Evolutionary conservation across 2,797 vertebrate genomes (phyloP).

Genomic region (Huso huso): DNA sequence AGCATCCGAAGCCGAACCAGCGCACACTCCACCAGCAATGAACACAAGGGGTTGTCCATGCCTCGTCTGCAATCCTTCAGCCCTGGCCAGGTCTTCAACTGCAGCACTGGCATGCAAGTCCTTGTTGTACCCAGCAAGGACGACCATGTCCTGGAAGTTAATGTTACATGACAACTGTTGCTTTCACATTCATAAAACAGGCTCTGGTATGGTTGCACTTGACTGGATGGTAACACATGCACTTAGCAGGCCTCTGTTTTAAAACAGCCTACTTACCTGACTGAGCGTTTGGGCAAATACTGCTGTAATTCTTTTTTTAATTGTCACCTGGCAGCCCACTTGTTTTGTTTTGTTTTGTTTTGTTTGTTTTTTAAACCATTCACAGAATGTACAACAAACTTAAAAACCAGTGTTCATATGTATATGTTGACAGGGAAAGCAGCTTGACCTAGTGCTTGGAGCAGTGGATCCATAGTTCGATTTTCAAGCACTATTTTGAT

Average conservation of each 20-base stretch:
- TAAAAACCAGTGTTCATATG: too few relatives aligned
- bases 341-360: too few relatives aligned
- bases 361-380: too few relatives aligned
- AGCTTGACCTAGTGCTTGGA: too few relatives aligned
- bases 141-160: conserved; percentile 91
- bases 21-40: conserved; percentile 65
- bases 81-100: conserved; percentile 83
- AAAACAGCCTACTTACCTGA: background rate
- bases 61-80: conserved; percentile 83
- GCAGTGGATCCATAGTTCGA: too few relatives aligned
- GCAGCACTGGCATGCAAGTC: conserved; percentile 72
- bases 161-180: conserved; percentile 75
- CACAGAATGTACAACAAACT: too few relatives aligned
- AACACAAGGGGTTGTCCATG: conserved; percentile 77
- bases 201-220: conserved; percentile 9
- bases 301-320: conserved; percentile 14
- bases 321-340: too few relatives aligned
- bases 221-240: conserved; percentile 13
- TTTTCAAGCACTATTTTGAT: too few relatives aligned
- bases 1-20: conserved; percentile 79
- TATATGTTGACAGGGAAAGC: too few relatives aligned
- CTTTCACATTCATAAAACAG: conserved; percentile 1
- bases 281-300: conserved; percentile 17
- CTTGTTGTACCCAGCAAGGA: conserved; percentile 86
- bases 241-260: conserved; percentile 18